A percentile compares a stretch with the other conserved stretches of the same genome.
Evolutionary conservation across 2,113 vertebrate genomes (phyloP).

Genomic region (Fulica atra): DNA sequence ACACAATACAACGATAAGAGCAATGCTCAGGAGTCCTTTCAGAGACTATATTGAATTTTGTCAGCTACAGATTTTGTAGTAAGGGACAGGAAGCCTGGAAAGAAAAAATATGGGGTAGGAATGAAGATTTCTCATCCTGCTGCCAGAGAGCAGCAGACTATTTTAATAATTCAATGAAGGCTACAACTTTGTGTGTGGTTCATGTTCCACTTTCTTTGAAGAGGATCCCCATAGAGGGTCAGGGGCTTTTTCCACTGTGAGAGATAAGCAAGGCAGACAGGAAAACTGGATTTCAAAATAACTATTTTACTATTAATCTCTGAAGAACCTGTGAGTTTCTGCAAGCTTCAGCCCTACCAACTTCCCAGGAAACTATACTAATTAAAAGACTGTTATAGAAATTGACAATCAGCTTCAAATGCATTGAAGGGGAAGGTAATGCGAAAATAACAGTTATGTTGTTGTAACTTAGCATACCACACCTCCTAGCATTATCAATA

Average conservation of each 20-base stretch:
- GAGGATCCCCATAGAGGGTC: conserved; percentile 3
- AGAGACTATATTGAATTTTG: conserved; percentile 12
- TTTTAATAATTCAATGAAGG: conserved; percentile 58
- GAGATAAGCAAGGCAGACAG: neutral
- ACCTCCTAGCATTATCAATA: neutral
- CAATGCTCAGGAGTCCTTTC: neutral
- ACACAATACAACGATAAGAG: neutral
- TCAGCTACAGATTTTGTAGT: neutral
- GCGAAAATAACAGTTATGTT: neutral
- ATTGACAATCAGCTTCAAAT: neutral
- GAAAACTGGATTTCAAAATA: conserved; percentile 34
- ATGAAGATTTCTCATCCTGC: neutral
- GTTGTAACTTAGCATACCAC: neutral
- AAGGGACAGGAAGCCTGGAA: neutral
- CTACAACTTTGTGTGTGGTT: conserved; percentile 22
- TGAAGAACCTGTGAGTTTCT: neutral
- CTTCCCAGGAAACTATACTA: neutral
- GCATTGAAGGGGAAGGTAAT: neutral
- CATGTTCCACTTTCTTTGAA: conserved; percentile 35
- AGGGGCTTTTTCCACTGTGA: conserved; percentile 12
- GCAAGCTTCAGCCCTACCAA: neutral
- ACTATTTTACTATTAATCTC: neutral
- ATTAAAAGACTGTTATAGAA: neutral
- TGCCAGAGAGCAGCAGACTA: neutral
- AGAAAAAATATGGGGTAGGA: neutral